Base-by-base conservation (phyloP, 2,888 invertebrate genomes). In the Agelastica alni region DNA sequence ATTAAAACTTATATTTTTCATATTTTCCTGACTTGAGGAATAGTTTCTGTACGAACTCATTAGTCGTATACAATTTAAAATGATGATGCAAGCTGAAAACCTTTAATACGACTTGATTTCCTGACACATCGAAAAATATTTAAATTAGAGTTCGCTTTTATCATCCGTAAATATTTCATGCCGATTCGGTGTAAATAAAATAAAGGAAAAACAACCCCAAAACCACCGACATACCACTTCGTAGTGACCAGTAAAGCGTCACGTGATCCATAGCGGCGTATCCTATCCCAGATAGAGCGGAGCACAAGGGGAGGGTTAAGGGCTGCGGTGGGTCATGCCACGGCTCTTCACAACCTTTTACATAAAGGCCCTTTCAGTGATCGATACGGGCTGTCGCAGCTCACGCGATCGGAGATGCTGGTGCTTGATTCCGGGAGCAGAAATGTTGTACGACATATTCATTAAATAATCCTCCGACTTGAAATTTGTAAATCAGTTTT, bases 321-420 rank as follows among this genome's bases (percentile, higher is more conserved):
- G 49, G 49, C 42, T 49, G 17, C 42, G 41, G n/a, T n/a, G n/a
- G 49, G 49, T 49, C 49, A 49, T 32, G 49, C 49, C 41, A 49
- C 41, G 49, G 41, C 49, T 41, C 49, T 45, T 45, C 45, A 32
- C 34, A 31, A 32, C 32, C 43, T 30, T 48, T 46, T 48, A 26
- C 48, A 39, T 28, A 39, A 20, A 39, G 18, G 48, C 48, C 49
- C 49, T 49, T 49, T 49, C 16, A 31, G 49, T 49, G 49, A 49
- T 49, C 49, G 49, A 49, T 49, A 41, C 49, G 49, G 48, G 34
- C 41, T 49, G 49, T 49, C 49, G 49, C 49, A 41, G 37, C 49
- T 49, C 49, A 49, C 49, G 49, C 49, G 49, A 49, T 49, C 49
- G 41, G 49, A 49, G 49, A 49, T 49, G 49, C 49, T 49, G 49